Base-by-base conservation (phyloP, 2,888 invertebrate species). In the Smittia sp. region DNA sequence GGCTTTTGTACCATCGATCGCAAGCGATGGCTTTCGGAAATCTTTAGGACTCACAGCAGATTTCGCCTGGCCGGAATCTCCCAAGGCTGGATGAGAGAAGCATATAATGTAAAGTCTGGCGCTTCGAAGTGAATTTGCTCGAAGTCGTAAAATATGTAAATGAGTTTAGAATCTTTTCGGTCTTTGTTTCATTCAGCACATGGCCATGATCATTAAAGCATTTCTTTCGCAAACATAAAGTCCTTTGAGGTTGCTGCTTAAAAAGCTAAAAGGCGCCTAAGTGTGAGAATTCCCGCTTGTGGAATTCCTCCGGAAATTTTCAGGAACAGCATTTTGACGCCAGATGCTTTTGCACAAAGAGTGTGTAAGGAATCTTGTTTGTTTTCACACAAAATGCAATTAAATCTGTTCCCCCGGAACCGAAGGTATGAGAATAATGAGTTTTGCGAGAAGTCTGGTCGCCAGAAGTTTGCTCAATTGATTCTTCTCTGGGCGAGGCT, bases 311-410 rank as follows among this genome's bases (percentile, higher is more conserved):
- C 15, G 58, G 58, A 58, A 58, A 20, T 58, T 58, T 58, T 58
- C 58, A 72, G 18, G 20, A 27, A 54, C 41, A 72, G 62, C 72
- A 72, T 72, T 72, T 72, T 72, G 72, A 72, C 72, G 72, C 72
- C 72, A 72, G 72, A 72, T 72, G 72, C 58, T 18, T 20, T 27
- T 6, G 22, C 20, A 32, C 67, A 58, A 6, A 7, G 3, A 58
- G 7, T 18, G 15, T 9, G 27, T 52, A 25, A 15, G 27, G 1
- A 32, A 22, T 67, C 15, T 27, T 72, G 72, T 72, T 72, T 72
- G 54, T 62, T 72, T 72, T 72, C 58, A 27, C 72, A 39, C 27
- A 63, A 72, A 72, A 72, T 72, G 72, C 72, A 72, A 72, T 72
- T 72, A 72, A 72, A 72, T 38, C 27, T 72, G 22, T 32, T 58